A percentile compares a stretch with the other conserved stretches of the same genome.
Evolutionary conservation across 37 sponge, comb jelly and placozoan genomes (phyloP).

Genomic region (Bolinopsis microptera): DNA sequence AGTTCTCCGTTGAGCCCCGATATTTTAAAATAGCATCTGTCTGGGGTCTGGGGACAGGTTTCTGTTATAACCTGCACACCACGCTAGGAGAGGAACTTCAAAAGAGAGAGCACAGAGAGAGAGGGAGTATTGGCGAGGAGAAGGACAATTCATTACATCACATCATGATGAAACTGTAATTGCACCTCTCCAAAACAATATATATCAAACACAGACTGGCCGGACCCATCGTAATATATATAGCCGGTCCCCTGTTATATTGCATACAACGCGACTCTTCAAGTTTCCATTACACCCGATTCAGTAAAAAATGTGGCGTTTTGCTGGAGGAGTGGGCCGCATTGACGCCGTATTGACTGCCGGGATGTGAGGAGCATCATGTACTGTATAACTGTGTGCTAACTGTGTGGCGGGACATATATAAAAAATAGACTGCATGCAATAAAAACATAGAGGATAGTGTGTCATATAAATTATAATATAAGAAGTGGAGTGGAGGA

Average conservation of each 20-base stretch:
- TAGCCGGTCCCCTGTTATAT: neutral
- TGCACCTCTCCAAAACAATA: neutral
- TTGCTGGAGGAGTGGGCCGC: neutral
- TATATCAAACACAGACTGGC: neutral
- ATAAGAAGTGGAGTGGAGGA: neutral
- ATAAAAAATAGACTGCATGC: slow-evolving; percentile 26
- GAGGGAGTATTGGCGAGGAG: no score
- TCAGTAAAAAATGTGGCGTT: neutral
- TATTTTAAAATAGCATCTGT: neutral
- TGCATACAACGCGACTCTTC: neutral
- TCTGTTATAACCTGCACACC: neutral
- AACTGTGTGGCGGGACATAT: neutral
- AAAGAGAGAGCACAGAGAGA: no score
- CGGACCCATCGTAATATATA: neutral
- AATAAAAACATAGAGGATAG: neutral
- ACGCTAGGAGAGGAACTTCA: no score
- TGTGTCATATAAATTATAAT: neutral
- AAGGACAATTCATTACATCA: neutral
- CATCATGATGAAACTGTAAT: neutral
- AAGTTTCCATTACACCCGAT: neutral
- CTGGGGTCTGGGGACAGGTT: neutral
- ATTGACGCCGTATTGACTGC: neutral
- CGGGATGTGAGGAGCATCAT: neutral
- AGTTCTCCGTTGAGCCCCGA: neutral
- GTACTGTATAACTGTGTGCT: neutral